Conservation (phyloP, 2,888 invertebrate genomes). For the Pharmacophagus antenor region DNA sequence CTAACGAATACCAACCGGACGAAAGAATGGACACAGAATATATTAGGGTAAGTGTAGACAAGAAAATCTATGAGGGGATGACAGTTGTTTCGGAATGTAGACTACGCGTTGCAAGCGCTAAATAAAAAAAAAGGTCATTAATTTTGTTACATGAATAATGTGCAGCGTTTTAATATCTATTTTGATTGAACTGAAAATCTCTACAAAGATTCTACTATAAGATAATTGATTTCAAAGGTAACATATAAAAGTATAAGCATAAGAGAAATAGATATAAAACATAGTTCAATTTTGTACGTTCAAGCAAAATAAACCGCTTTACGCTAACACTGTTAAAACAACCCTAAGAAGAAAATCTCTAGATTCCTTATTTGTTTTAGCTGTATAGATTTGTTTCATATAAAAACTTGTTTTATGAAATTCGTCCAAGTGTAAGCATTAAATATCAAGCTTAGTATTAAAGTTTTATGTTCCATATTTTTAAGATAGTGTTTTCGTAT, state of each 20-base stretch:
- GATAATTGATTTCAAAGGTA: too few relatives aligned
- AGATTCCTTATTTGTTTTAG: slow-evolving; percentile 11
- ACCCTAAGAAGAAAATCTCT: slow-evolving; percentile 16
- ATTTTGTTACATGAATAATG: background rate
- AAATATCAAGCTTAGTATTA: too few relatives aligned
- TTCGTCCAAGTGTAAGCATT: too few relatives aligned
- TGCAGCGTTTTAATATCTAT: too few relatives aligned
- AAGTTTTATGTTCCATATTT: too few relatives aligned
- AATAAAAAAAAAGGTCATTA: background rate
- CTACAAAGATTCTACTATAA: too few relatives aligned
- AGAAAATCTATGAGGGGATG: slow-evolving; percentile 33
- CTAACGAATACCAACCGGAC: slow-evolving; percentile 44
- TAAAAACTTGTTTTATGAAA: too few relatives aligned
- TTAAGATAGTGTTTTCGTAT: too few relatives aligned
- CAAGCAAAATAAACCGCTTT: slow-evolving; percentile 21
- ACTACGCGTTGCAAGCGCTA: slow-evolving; percentile 7
- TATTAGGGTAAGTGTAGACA: slow-evolving; percentile 46
- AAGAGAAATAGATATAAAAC: too few relatives aligned
- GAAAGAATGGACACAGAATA: slow-evolving; percentile 61
- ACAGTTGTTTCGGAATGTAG: slow-evolving; percentile 13
- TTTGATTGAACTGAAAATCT: too few relatives aligned
- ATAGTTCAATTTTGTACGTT: background rate
- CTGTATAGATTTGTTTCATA: slow-evolving; percentile 6
- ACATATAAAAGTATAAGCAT: too few relatives aligned
- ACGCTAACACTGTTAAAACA: slow-evolving; percentile 16